Evolutionary conservation across 2,797 vertebrate species (phyloP).

Genomic region (Buceros bicornis): DNA sequence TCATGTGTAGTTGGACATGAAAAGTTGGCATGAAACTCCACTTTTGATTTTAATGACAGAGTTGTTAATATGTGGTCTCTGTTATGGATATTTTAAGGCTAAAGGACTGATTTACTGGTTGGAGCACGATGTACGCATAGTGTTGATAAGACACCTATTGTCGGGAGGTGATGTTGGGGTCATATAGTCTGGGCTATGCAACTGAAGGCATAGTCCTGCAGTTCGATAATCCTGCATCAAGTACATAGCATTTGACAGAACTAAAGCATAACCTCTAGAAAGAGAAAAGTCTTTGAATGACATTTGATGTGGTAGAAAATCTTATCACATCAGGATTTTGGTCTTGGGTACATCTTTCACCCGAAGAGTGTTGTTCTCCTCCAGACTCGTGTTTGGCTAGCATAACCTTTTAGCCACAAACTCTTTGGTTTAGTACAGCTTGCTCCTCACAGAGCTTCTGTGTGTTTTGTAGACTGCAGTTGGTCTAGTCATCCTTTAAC

Average conservation of each 20-base stretch:
- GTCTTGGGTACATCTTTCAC: not conserved
- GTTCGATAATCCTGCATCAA: not conserved
- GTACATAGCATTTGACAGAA: not conserved
- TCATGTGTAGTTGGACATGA: not conserved
- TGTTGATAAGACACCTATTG: not conserved
- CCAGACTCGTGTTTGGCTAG: not conserved
- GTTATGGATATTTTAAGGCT: not conserved
- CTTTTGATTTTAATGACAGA: not conserved
- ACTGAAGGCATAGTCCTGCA: not conserved
- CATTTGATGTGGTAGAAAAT: not conserved
- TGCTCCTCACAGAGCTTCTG: not conserved
- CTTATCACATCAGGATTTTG: not conserved
- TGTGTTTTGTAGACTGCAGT: not conserved
- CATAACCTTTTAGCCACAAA: not conserved
- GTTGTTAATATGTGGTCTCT: not conserved
- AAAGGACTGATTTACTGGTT: not conserved
- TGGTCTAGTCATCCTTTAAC: not conserved
- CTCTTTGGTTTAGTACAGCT: not conserved
- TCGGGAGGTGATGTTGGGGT: not conserved
- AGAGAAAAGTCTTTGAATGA: not conserved
- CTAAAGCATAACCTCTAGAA: not conserved
- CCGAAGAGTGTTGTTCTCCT: not conserved
- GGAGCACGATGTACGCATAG: not conserved
- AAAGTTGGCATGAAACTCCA: not conserved
- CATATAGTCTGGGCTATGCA: not conserved